phyloP scores from a whole-genome alignment of 2,888 invertebrate species.

The Micoletzkya japonica region DNA sequence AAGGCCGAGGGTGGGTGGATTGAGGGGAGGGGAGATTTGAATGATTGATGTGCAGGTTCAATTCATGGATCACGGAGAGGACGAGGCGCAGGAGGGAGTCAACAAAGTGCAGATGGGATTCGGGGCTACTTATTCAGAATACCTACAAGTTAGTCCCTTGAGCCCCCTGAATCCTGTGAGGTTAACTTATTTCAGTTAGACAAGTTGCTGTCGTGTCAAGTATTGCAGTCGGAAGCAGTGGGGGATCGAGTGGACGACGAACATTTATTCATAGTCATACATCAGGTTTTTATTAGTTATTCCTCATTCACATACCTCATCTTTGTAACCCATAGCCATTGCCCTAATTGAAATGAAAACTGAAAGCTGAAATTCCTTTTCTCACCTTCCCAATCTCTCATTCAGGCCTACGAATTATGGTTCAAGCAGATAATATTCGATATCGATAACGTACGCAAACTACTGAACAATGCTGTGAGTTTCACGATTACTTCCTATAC shows the following conservation, averaged over 20 bases:
- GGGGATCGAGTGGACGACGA: constrained; percentile 83
- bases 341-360: too few species aligned
- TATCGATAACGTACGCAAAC: constrained; percentile 83
- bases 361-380: too few species aligned
- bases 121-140: constrained; percentile 87
- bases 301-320: background rate
- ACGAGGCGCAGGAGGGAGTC: constrained; percentile 44
- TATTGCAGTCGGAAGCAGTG: constrained; percentile 76
- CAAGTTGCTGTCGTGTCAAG: constrained; percentile 80
- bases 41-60: constrained; percentile 10
- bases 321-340: too few species aligned
- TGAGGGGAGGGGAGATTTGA: background rate
- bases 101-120: constrained; percentile 58
- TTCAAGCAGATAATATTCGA: constrained; percentile 98
- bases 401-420: constrained; percentile 87
- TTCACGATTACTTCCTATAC: background rate
- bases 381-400: background rate
- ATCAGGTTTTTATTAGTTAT: constrained; percentile 71
- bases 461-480: constrained; percentile 70
- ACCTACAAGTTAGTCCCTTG: constrained; percentile 75
- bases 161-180: too few species aligned
- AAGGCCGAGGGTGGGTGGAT: background rate
- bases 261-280: constrained; percentile 93
- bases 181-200: constrained; percentile 72
- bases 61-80: constrained; percentile 25